A percentile compares a stretch with the other conserved stretches of the same genome.
Evolutionary conservation across 2,113 vertebrate species (phyloP).

Genomic region (Artemisiospiza belli): DNA sequence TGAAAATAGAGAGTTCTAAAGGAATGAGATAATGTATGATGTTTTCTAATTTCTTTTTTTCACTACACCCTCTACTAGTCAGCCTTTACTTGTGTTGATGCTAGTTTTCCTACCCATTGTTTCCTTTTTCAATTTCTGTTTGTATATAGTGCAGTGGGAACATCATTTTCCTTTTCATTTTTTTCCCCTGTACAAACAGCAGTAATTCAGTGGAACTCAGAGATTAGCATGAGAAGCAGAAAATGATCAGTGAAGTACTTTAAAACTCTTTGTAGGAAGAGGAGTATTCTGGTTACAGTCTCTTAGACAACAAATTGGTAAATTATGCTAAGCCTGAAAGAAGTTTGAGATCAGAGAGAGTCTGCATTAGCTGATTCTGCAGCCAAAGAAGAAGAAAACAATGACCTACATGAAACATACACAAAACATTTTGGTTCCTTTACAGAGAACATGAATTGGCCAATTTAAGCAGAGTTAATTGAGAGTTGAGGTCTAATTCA

Average conservation of each 20-base stretch:
- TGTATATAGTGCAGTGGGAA: neutral
- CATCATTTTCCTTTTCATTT: neutral
- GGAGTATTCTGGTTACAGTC: neutral
- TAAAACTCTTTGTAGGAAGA: neutral
- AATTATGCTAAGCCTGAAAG: neutral
- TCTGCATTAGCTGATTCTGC: neutral
- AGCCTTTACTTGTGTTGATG: neutral
- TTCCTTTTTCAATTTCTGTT: neutral
- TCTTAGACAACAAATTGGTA: neutral
- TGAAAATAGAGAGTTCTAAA: neutral
- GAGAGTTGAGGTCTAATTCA: neutral
- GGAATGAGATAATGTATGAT: neutral
- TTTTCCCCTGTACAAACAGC: neutral
- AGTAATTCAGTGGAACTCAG: neutral
- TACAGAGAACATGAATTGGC: neutral
- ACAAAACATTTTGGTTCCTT: neutral
- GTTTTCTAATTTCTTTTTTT: neutral
- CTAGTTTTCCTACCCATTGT: neutral
- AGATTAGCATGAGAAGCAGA: neutral
- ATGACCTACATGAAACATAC: neutral
- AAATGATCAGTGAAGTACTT: neutral
- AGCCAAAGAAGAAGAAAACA: neutral
- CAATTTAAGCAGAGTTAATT: slow-evolving; percentile 30
- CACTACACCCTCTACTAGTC: neutral
- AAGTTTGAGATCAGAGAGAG: slow-evolving; percentile 6